Percentiles rank a stretch among this genome's conserved stretches.
These are phyloP conservation scores for Diploscapter pachys DNA, from an alignment of 1,140 invertebrate species.

Conservation along the genomic window DNA sequence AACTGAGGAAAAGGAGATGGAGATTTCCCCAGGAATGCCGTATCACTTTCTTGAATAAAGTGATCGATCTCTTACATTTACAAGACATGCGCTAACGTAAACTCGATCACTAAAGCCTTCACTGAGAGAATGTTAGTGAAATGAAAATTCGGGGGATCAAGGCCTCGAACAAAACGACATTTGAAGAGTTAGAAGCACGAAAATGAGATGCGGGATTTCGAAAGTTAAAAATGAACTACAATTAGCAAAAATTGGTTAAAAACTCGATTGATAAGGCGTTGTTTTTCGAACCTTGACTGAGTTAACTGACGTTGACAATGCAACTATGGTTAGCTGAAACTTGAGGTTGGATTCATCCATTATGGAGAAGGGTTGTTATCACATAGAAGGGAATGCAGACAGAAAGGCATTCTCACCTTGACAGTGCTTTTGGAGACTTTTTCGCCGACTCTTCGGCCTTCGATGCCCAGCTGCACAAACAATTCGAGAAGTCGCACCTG, in stretches of 20 bases:
- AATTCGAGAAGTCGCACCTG: constrained; percentile 80
- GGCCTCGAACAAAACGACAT: neutral
- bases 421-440: constrained; percentile 56
- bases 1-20: constrained; percentile 10
- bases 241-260: constrained; percentile 5
- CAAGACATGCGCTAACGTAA: too few species aligned
- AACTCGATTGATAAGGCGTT: neutral
- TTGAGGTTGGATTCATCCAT: constrained; percentile 3
- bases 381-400: neutral
- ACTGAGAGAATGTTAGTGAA: too few species aligned
- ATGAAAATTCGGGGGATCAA: too few species aligned
- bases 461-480: constrained; percentile 92
- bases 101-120: too few species aligned
- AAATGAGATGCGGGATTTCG: neutral
- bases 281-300: constrained; percentile 24
- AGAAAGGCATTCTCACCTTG: constrained; percentile 36
- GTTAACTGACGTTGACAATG: constrained; percentile 33
- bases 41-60: neutral
- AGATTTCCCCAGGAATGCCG: neutral
- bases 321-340: constrained; percentile 33
- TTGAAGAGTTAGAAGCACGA: neutral
- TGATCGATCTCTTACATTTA: too few species aligned
- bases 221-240: constrained; percentile 15
- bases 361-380: neutral
- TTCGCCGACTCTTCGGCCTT: constrained; percentile 74